Conservation (phyloP, 2,113 vertebrate species). For the Notothenia coriiceps region DNA sequence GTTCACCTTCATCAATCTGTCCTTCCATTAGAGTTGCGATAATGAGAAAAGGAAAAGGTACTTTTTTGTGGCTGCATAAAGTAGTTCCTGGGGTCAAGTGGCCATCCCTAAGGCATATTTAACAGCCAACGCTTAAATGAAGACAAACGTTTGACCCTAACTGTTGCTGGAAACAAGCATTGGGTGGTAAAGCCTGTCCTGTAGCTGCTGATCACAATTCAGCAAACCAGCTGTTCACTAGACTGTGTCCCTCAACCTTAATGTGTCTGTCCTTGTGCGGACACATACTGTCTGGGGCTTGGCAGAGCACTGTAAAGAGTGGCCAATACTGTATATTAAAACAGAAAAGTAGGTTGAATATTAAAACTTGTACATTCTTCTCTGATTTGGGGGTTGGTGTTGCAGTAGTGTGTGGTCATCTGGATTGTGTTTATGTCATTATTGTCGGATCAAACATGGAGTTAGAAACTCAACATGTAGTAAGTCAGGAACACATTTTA, state of each 20-base stretch:
- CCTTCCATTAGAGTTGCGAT: slow-evolving; percentile 42
- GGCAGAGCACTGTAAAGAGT: neutral
- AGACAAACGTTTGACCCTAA: slow-evolving; percentile 69
- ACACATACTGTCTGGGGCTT: neutral
- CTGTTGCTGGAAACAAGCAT: slow-evolving; percentile 67
- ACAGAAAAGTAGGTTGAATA: neutral
- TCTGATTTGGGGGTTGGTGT: slow-evolving; percentile 10
- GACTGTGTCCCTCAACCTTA: slow-evolving; percentile 21
- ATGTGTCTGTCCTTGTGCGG: slow-evolving; percentile 5
- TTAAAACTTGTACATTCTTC: neutral
- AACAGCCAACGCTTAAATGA: slow-evolving; percentile 68
- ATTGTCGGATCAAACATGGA: slow-evolving; percentile 29
- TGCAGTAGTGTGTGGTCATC: slow-evolving; percentile 29
- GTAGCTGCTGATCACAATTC: slow-evolving; percentile 50
- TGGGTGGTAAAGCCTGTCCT: slow-evolving; percentile 41
- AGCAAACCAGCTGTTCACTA: slow-evolving; percentile 10
- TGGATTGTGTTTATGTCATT: slow-evolving; percentile 42
- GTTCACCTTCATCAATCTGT: slow-evolving; percentile 12
- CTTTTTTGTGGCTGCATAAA: slow-evolving; percentile 57
- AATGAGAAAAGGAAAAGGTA: slow-evolving; percentile 61
- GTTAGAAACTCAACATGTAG: slow-evolving; percentile 40
- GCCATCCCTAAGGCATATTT: slow-evolving; percentile 70
- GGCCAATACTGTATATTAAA: neutral
- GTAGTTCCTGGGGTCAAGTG: slow-evolving; percentile 66
- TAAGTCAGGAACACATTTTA: slow-evolving; percentile 10